These are phyloP conservation scores for Penaeus chinensis DNA, from an alignment of 1,140 invertebrate species.

Conservation along the genomic window DNA sequence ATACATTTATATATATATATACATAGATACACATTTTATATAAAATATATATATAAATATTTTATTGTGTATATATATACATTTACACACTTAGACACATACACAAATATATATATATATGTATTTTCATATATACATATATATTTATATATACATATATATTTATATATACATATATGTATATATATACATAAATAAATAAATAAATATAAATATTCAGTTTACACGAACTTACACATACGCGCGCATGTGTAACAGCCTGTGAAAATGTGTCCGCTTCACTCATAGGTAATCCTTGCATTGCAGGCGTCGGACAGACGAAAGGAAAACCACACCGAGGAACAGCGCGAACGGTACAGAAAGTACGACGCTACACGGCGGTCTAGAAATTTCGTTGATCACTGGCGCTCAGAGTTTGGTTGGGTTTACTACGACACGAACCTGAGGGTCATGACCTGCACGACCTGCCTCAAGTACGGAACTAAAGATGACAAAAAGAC, in stretches of 20 bases:
- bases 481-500: conserved; percentile 29
- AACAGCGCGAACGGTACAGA: conserved; percentile 3
- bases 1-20: too few relatives aligned
- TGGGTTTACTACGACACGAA: conserved; percentile 35
- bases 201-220: too few relatives aligned
- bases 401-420: conserved; percentile 25
- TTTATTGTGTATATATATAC: neutral
- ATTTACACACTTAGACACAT: too few relatives aligned
- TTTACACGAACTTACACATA: too few relatives aligned
- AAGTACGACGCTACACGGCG: conserved; percentile 3
- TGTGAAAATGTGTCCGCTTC: neutral
- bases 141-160: too few relatives aligned
- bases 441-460: conserved; percentile 23
- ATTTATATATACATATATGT: too few relatives aligned
- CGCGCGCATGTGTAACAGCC: too few relatives aligned
- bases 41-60: conserved; percentile 7
- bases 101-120: too few relatives aligned
- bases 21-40: neutral
- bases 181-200: too few relatives aligned
- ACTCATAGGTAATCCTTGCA: conserved; percentile 2
- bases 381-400: conserved; percentile 19
- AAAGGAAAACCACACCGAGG: neutral
- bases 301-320: neutral
- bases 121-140: too few relatives aligned
- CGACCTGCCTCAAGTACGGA: conserved; percentile 24